A percentile compares a stretch with the other conserved stretches of the same genome.
Evolutionary conservation across 2,113 vertebrate genomes (phyloP).

Genomic region (Mellivora capensis): DNA sequence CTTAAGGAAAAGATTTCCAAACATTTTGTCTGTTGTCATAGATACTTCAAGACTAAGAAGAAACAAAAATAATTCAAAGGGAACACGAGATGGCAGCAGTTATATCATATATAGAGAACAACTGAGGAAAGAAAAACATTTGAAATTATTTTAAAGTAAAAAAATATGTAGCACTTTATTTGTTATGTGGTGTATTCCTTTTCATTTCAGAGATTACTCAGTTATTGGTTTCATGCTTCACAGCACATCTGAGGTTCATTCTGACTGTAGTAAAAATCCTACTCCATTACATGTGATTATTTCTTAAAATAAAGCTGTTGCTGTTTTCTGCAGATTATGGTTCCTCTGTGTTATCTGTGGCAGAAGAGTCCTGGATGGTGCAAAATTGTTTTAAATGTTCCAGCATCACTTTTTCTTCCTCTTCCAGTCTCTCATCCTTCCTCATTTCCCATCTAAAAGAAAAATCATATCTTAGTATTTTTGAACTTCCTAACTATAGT

Average conservation of each 20-base stretch:
- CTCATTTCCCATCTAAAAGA: conserved; percentile 96
- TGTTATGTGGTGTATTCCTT: conserved; percentile 27
- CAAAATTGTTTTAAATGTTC: conserved; percentile 87
- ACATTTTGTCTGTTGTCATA: conserved; percentile 70
- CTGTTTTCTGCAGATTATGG: conserved; percentile 56
- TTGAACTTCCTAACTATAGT: not conserved
- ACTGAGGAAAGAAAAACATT: conserved; percentile 49
- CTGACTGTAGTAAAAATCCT: conserved; percentile 39
- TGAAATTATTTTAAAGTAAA: conserved; percentile 64
- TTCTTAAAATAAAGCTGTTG: conserved; percentile 67
- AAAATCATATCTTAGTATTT: conserved; percentile 63
- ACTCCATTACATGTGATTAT: conserved; percentile 43
- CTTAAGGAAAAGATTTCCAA: conserved; percentile 37
- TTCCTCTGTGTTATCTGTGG: conserved; percentile 71
- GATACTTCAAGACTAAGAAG: conserved; percentile 52
- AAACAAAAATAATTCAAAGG: conserved; percentile 60
- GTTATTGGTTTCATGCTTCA: conserved; percentile 59
- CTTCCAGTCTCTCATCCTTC: conserved; percentile 87
- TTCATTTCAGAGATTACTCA: conserved; percentile 21
- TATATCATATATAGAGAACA: conserved; percentile 34
- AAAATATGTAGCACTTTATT: conserved; percentile 35
- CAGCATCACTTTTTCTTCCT: conserved; percentile 88
- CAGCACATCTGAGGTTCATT: conserved; percentile 42
- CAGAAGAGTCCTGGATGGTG: conserved; percentile 76
- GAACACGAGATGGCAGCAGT: conserved; percentile 69